phyloP scores from a whole-genome alignment of 2,888 invertebrate species.

The Apotomis turbidana region DNA sequence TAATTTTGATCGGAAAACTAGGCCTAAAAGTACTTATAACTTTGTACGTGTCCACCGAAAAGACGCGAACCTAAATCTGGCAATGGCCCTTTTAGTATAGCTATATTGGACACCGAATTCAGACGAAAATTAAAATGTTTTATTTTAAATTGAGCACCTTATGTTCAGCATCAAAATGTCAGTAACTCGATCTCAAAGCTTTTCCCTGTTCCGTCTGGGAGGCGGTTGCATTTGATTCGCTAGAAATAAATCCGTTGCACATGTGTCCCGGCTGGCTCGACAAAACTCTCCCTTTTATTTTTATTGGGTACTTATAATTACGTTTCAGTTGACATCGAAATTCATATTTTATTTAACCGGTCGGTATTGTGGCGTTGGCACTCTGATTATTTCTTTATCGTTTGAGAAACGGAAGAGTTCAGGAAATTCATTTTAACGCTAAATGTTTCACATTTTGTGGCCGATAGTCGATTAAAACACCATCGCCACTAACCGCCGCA shows the following conservation, averaged over 20 bases:
- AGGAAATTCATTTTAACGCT: background rate
- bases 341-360: background rate
- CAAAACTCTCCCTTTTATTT: conserved; percentile 21
- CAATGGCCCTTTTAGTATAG: too few relatives aligned
- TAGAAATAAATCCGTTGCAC: conserved; percentile 19
- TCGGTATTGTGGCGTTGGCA: background rate
- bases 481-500: background rate
- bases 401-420: background rate
- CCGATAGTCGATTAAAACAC: background rate
- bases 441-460: background rate
- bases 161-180: conserved; percentile 1
- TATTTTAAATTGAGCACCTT: conserved; percentile 7
- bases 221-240: conserved; percentile 8
- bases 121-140: background rate
- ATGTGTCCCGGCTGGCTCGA: conserved; percentile 17
- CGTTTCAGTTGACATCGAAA: background rate
- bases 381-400: background rate
- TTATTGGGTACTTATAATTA: background rate
- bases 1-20: too few relatives aligned
- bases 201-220: background rate
- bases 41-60: too few relatives aligned
- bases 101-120: background rate
- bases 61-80: too few relatives aligned
- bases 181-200: conserved; percentile 7
- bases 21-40: too few relatives aligned